Evolutionary conservation across 2,888 invertebrate species (phyloP).

Genomic region (Hypsopygia costalis): DNA sequence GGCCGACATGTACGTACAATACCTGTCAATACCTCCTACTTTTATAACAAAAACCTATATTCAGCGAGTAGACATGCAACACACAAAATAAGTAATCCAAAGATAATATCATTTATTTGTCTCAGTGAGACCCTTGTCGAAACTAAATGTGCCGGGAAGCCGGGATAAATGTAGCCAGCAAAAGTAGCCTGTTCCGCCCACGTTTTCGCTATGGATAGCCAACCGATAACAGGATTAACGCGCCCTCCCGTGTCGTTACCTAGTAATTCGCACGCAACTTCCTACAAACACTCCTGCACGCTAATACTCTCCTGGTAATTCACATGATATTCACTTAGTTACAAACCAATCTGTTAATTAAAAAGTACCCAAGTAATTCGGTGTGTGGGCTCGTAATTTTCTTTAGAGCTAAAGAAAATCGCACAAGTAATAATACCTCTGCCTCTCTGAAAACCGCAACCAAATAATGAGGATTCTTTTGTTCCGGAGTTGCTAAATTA

Average conservation of each 20-base stretch:
- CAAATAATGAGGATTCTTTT: no score
- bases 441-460: no score
- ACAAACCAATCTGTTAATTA: no score
- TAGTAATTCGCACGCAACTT: conserved; percentile 69
- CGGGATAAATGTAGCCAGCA: conserved; percentile 41
- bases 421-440: no score
- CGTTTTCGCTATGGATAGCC: conserved; percentile 48
- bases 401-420: no score
- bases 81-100: not conserved
- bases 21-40: no score
- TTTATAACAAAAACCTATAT: no score
- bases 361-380: no score
- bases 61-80: no score
- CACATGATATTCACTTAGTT: conserved; percentile 31
- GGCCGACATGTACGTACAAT: no score
- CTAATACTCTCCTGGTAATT: conserved; percentile 50
- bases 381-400: no score
- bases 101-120: not conserved
- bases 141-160: not conserved
- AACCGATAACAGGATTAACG: conserved; percentile 69
- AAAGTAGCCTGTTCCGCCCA: conserved; percentile 43
- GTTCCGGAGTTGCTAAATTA: no score
- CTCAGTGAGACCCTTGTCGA: not conserved
- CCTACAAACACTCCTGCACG: conserved; percentile 43
- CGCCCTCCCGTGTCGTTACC: conserved; percentile 55